Base-by-base conservation (phyloP, 2,113 vertebrate genomes). In the Ailuropoda melanoleuca region DNA sequence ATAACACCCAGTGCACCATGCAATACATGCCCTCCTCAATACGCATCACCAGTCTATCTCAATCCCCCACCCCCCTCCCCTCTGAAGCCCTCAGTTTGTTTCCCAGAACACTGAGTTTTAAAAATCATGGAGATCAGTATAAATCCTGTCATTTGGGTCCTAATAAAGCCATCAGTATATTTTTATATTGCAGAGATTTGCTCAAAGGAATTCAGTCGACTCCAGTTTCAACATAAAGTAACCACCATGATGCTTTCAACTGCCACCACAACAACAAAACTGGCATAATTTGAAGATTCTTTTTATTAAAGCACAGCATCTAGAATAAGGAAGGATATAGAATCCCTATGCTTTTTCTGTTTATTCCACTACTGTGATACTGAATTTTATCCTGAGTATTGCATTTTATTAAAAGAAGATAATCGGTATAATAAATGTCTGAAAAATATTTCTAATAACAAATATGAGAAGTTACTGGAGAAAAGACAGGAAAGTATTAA, bases 401-500 rank as follows among this genome's bases (percentile, higher is more conserved):
- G 17, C 34, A 34, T 60, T 70, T 80, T 60, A 81, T 48, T 81
- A 46, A 48, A 96, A 66, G 31, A 84, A 88, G 24, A 4, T 3
- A 56, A 68, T 50, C 70, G 18, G 17, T 37, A 48, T 19, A 88
- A 55, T 19, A 78, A 60, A 74, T 60, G 12, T 55, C 43, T 72
- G 8, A 70, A 93, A 68, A 75, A 77, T 84, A 37, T 85, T 96
- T 94, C 81, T 85, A 95, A 88, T 77, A 29, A 31, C 66, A 85
- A 93, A 70, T 53, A 88, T n/a, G 88, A 82, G 8, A 82, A 93
- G 23, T 50, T 72, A 19, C 2, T 72, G 0, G 55, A 80, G 6
- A 43, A 85, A 85, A 89, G 17, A 3, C 1, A 83, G 14, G n/a
- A 92, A 96, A 75, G 9, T 74, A 62, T 56, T 55, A 23, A 92